Conservation (phyloP, 2,113 vertebrate species). For the Oceanites oceanicus region DNA sequence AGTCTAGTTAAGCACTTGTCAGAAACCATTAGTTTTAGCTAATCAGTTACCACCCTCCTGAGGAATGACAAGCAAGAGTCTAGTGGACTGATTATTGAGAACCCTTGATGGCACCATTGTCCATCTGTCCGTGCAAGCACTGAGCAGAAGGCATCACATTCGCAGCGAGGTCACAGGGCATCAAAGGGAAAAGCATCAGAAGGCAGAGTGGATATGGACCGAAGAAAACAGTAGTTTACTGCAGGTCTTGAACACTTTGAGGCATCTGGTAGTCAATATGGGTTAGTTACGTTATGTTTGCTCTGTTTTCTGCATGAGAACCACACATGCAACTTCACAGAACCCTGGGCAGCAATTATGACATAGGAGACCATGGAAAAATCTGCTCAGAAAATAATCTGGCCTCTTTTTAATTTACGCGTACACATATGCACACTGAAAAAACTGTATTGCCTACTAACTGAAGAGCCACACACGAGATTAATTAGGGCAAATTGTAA, state of each 20-base stretch:
- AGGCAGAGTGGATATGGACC: background rate
- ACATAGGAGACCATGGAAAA: background rate
- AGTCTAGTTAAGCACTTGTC: background rate
- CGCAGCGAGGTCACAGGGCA: background rate
- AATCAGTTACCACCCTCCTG: conserved; percentile 1
- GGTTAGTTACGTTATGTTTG: conserved; percentile 6
- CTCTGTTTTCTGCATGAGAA: conserved; percentile 29
- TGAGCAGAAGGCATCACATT: background rate
- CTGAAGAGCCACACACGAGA: background rate
- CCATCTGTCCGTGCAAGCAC: conserved; percentile 2
- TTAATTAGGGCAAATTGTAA: background rate
- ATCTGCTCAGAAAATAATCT: background rate
- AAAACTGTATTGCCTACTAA: background rate
- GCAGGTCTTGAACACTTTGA: background rate
- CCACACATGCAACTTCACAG: background rate
- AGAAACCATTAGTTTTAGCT: conserved; percentile 29
- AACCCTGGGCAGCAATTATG: background rate
- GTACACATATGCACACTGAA: background rate
- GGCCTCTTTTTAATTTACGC: background rate
- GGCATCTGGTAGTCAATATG: conserved; percentile 36
- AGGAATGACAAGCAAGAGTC: background rate
- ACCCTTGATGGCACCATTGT: background rate
- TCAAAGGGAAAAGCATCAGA: background rate
- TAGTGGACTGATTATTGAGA: background rate
- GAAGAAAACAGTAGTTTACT: background rate